phyloP scores from a whole-genome alignment of 2,888 invertebrate species.

The Tupiocoris notatus region DNA sequence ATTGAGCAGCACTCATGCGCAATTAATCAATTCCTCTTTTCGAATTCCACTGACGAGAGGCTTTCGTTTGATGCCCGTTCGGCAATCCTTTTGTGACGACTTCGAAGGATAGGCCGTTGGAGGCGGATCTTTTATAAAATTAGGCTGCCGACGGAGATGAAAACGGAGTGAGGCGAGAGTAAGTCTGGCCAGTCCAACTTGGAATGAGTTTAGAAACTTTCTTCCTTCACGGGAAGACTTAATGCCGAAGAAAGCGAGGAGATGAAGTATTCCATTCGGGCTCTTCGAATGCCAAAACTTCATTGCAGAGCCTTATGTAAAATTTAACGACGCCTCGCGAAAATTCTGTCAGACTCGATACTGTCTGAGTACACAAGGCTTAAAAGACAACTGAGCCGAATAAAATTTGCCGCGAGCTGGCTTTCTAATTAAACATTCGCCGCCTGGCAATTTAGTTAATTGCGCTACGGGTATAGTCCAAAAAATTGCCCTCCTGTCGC shows the following conservation, averaged over 20 bases:
- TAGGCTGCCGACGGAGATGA: background rate
- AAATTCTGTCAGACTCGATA: too few species aligned
- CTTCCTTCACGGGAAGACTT: background rate
- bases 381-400: too few species aligned
- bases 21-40: background rate
- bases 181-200: background rate
- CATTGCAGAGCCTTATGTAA: background rate
- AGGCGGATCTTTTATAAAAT: background rate
- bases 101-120: background rate
- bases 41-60: background rate
- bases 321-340: background rate
- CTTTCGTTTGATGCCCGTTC: background rate
- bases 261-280: background rate
- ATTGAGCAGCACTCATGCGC: background rate
- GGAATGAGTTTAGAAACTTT: background rate
- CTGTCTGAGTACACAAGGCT: too few species aligned
- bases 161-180: background rate
- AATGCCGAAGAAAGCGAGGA: background rate
- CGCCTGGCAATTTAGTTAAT: too few species aligned
- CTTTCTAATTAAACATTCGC: too few species aligned
- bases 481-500: too few species aligned
- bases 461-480: too few species aligned
- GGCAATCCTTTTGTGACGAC: background rate
- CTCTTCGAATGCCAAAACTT: background rate
- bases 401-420: too few species aligned